Conservation (phyloP, 1,140 invertebrate species). For the Drosophila pachea region DNA sequence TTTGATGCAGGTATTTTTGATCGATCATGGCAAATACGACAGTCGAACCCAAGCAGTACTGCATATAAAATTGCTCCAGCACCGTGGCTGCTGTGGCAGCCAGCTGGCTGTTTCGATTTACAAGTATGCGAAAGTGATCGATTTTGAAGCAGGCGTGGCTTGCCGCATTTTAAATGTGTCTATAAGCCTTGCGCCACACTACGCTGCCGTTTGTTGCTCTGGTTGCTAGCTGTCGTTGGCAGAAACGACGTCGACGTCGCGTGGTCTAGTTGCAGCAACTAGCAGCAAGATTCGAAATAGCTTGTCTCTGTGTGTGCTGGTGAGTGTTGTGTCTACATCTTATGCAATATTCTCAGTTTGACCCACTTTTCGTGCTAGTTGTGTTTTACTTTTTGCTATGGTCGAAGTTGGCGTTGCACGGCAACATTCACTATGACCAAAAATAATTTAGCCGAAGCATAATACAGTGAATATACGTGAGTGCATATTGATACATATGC, state of each 20-base stretch:
- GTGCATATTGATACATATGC: constrained; percentile 1
- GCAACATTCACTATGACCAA: constrained; percentile 63
- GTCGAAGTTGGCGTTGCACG: constrained; percentile 41
- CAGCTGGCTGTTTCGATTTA: constrained; percentile 38
- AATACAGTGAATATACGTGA: constrained; percentile 12
- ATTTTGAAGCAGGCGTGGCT: constrained; percentile 73
- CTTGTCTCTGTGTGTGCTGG: constrained; percentile 45
- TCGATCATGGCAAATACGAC: constrained; percentile 23
- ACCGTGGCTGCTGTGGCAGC: constrained; percentile 15
- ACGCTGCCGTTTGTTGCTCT: constrained; percentile 25
- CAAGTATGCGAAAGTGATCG: constrained; percentile 73
- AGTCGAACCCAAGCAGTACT: constrained; percentile 25
- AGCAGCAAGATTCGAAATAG: constrained; percentile 69
- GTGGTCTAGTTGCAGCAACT: constrained; percentile 69
- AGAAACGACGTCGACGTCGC: constrained; percentile 46
- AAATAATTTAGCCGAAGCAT: constrained; percentile 33
- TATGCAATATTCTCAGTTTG: constrained; percentile 75
- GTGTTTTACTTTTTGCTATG: constrained; percentile 58
- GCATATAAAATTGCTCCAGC: constrained; percentile 13
- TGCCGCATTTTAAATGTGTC: constrained; percentile 50
- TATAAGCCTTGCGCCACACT: constrained; percentile 54
- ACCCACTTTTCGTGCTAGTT: constrained; percentile 60
- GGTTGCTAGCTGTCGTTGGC: constrained; percentile 15
- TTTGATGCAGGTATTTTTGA: constrained; percentile 9
- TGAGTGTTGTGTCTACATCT: constrained; percentile 59